Percentiles rank a stretch among this genome's conserved stretches.
Evolutionary conservation across 2,113 vertebrate species (phyloP).

Genomic region (Grus americana): DNA sequence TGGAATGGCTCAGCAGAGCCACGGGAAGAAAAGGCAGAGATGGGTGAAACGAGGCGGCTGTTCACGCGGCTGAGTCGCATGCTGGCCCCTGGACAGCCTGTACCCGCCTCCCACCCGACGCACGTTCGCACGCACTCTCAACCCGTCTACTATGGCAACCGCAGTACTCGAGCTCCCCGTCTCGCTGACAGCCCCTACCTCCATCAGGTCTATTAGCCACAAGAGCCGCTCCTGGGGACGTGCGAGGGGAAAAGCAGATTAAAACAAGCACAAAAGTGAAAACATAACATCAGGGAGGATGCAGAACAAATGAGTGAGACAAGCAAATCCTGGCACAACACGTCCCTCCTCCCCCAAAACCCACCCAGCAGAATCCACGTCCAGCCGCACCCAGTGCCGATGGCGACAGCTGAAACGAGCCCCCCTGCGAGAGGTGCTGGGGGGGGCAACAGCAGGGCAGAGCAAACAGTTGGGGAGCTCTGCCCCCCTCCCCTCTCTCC

Average conservation of each 20-base stretch:
- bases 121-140: neutral
- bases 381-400: neutral
- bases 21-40: neutral
- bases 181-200: conserved; percentile 82
- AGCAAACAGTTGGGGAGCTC: neutral
- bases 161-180: neutral
- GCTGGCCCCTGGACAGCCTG: neutral
- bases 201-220: conserved; percentile 99
- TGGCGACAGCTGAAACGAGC: neutral
- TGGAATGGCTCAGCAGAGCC: neutral
- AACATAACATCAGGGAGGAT: conserved; percentile 6
- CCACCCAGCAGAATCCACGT: neutral
- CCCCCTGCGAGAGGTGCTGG: neutral
- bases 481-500: neutral
- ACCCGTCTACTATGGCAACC: conserved; percentile 7
- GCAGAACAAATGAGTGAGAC: neutral
- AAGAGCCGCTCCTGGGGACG: conserved; percentile 89
- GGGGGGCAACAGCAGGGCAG: neutral
- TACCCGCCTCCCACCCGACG: neutral
- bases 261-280: neutral
- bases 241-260: neutral
- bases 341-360: neutral
- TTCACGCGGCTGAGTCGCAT: neutral
- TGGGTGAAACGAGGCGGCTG: neutral
- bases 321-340: rapidly evolving